Evolutionary conservation across 2,888 invertebrate species (phyloP), one percentile per base, ranked within the genome.

Genomic region (Amphiduros pacificus): DNA sequence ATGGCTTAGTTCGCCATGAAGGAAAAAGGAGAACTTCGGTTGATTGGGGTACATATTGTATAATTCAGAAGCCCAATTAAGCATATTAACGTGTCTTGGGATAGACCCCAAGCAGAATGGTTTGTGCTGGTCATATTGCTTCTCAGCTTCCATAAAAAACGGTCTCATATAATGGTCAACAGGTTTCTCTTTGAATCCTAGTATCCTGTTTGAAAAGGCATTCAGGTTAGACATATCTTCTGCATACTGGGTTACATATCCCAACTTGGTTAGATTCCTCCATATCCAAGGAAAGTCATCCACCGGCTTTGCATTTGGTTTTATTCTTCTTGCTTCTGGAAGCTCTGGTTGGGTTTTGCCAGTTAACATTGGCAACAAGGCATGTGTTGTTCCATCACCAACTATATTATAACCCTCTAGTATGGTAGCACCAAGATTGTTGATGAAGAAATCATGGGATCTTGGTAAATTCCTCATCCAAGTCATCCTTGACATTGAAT

Each of bases 131-230:
- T 27, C 24, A 17, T 24, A 51, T 17, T 24, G 27, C 26, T 65
- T 27, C 31, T 62, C 64, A 11, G 54, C 55, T 28, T 90, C 89
- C 17, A 73, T 40, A 58, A 74, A 74, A 80, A 89, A 94, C 0
- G 92, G 87, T 29, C 94, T 84, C 83, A 94, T 88, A 77, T 94
- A 95, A 81, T 95, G 94, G 83, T 95, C 92, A 0, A 94, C 93
- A 0, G 96, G 96, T 71, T 89, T 89, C 2, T 86, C 82, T 36
- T 87, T 83, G 80, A 96, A 96, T 0, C 96, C 96, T 70, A 91
- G 91, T 77, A 95, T 86, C 9, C 96, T 87, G 81, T 93, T 93
- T 1, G 92, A 92, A 78, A 95, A 97, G 0, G 93, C 93, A 0
- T 94, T 94, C 27, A 90, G 87, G 73, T 87, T 84, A 0, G 92